These are phyloP conservation scores for Sphyrna mokarran DNA, from an alignment of 2,113 vertebrate genomes.

Conservation along the genomic window DNA sequence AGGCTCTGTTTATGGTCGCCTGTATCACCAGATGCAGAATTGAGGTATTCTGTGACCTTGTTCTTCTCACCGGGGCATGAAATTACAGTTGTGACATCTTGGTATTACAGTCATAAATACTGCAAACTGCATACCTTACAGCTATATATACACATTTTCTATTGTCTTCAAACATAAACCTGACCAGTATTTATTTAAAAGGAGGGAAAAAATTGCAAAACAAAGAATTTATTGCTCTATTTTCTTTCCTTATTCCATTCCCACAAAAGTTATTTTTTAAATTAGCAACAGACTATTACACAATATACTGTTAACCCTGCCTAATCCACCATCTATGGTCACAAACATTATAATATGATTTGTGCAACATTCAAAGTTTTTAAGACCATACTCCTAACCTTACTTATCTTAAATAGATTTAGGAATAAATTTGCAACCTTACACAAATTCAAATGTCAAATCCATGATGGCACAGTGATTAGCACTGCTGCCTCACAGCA, in stretches of 20 bases:
- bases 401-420: neutral
- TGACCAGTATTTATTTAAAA: constrained; percentile 99
- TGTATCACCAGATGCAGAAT: constrained; percentile 98
- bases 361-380: constrained; percentile 2
- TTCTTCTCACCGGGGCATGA: constrained; percentile 99
- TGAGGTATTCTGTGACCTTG: constrained; percentile 99
- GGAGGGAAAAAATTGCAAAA: constrained; percentile 93
- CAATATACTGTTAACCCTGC: constrained; percentile 18
- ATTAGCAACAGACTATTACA: constrained; percentile 14
- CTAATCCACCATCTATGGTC: neutral
- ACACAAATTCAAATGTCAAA: neutral
- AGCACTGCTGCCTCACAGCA: no score
- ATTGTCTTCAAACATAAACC: constrained; percentile 99
- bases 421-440: neutral
- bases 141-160: constrained; percentile 86
- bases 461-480: neutral
- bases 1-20: constrained; percentile 98
- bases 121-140: constrained; percentile 99
- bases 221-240: constrained; percentile 96
- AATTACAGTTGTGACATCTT: constrained; percentile 99
- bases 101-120: constrained; percentile 99
- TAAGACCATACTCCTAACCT: neutral
- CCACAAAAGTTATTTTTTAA: constrained; percentile 32
- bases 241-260: constrained; percentile 60
- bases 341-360: constrained; percentile 15